Conservation (phyloP, 2,113 vertebrate genomes). For the Lagopus leucura region DNA sequence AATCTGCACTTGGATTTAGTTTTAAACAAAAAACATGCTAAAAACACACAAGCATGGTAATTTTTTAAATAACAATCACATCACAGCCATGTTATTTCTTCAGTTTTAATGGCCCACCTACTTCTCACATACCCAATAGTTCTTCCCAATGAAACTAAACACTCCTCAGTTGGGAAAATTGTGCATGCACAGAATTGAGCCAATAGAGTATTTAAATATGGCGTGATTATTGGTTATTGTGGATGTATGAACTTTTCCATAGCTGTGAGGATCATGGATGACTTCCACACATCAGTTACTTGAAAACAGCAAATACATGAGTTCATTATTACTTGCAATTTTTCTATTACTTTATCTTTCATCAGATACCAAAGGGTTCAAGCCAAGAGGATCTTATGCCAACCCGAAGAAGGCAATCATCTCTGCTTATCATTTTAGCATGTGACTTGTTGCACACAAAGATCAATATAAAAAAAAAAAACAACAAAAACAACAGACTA, state of each 20-base stretch:
- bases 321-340: background rate
- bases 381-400: background rate
- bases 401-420: background rate
- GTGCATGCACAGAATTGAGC: background rate
- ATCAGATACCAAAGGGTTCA: background rate
- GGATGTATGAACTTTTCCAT: background rate
- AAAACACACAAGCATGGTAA: background rate
- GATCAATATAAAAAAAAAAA: background rate
- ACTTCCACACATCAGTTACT: background rate
- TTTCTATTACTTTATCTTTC: background rate
- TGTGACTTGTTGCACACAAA: background rate
- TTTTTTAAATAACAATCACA: background rate
- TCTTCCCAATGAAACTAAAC: background rate
- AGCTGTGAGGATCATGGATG: background rate
- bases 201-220: background rate
- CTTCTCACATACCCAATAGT: background rate
- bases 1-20: background rate
- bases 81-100: background rate
- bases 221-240: background rate
- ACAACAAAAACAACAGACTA: background rate
- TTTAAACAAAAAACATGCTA: background rate
- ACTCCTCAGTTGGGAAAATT: background rate
- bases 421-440: background rate
- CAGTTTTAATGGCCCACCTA: background rate
- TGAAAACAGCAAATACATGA: background rate